A percentile compares a stretch with the other conserved stretches of the same genome.
These are phyloP conservation scores for Nylanderia fulva DNA, from an alignment of 1,140 invertebrate species.

Conservation along the genomic window DNA sequence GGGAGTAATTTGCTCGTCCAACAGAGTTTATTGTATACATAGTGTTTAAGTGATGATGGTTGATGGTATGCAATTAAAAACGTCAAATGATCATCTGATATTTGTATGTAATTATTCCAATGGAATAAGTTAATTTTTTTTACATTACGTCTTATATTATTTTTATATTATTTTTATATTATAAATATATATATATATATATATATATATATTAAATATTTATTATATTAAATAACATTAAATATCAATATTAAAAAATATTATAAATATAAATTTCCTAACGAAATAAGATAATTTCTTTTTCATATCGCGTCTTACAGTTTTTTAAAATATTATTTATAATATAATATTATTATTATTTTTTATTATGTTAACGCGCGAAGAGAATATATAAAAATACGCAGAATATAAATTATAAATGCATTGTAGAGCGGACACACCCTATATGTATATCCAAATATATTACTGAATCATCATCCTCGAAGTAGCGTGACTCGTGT, in stretches of 20 bases:
- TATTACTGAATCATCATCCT: slow-evolving; percentile 46
- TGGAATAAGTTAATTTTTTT: neutral
- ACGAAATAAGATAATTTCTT: too few species aligned
- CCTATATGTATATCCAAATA: neutral
- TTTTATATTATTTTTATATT: neutral
- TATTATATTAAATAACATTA: too few species aligned
- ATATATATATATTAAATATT: too few species aligned
- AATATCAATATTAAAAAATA: too few species aligned
- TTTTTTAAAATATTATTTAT: too few species aligned
- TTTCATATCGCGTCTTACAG: too few species aligned
- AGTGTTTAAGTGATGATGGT: neutral
- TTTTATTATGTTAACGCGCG: neutral
- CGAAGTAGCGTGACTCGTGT: slow-evolving; percentile 25
- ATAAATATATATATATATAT: too few species aligned
- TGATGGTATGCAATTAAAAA: neutral
- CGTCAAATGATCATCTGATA: neutral
- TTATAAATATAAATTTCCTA: too few species aligned
- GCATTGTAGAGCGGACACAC: neutral
- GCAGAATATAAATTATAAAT: neutral
- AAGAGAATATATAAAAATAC: neutral
- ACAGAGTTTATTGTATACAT: too few species aligned
- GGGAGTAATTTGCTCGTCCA: neutral
- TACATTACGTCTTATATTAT: neutral
- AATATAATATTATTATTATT: too few species aligned
- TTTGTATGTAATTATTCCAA: neutral